Percentiles rank a stretch among this genome's conserved stretches.
phyloP scores from a whole-genome alignment of 2,888 invertebrate genomes.

The Junonia oenone region DNA sequence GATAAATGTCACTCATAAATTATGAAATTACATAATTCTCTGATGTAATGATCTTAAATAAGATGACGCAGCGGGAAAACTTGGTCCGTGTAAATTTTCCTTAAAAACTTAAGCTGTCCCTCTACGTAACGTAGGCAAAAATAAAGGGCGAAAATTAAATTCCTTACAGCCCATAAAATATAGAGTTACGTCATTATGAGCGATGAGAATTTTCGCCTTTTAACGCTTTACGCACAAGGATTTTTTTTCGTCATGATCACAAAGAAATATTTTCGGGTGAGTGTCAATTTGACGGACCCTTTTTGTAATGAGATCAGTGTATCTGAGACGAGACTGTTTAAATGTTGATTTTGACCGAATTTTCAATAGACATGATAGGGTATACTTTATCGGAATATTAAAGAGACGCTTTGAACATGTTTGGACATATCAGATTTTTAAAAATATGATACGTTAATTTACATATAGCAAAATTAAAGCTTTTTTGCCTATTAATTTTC shows the following conservation, averaged over 20 bases:
- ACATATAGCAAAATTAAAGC: too few relatives aligned
- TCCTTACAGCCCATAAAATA: slow-evolving; percentile 65
- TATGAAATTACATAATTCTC: neutral
- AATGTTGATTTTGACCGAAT: neutral
- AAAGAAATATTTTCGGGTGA: slow-evolving; percentile 22
- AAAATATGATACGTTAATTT: too few relatives aligned
- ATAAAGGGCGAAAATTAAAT: slow-evolving; percentile 70
- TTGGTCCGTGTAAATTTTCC: slow-evolving; percentile 5
- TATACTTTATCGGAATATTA: neutral
- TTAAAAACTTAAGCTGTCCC: slow-evolving; percentile 20
- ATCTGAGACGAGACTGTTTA: slow-evolving; percentile 1
- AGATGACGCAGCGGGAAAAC: neutral
- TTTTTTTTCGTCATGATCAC: slow-evolving; percentile 15
- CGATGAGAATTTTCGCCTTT: slow-evolving; percentile 42
- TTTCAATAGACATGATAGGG: neutral
- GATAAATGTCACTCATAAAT: neutral
- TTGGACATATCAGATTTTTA: too few relatives aligned
- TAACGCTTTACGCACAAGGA: slow-evolving; percentile 20
- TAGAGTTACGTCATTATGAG: slow-evolving; percentile 71
- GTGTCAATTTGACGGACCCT: slow-evolving; percentile 21
- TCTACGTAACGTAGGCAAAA: slow-evolving; percentile 32
- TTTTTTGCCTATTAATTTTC: too few relatives aligned
- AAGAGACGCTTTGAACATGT: neutral
- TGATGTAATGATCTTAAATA: neutral
- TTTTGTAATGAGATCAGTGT: slow-evolving; percentile 24